These are phyloP conservation scores for Syngnathus scovelli DNA, from an alignment of 2,113 vertebrate genomes.

Conservation along the genomic window DNA sequence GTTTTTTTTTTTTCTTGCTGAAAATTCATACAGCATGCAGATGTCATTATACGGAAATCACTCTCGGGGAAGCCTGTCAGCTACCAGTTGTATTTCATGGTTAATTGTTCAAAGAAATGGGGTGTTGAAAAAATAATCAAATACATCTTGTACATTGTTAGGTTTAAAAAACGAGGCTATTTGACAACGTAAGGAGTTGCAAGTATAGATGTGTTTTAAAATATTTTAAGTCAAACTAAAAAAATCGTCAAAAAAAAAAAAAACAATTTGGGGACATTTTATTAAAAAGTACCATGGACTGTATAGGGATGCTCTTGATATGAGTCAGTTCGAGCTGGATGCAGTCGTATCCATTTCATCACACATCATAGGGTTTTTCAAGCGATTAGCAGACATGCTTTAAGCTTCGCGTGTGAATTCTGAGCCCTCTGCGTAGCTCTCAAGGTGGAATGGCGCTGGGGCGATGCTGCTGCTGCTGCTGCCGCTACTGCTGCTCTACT, in stretches of 20 bases:
- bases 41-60: background rate
- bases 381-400: background rate
- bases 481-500: slow-evolving; percentile 27
- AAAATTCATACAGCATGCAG: no score
- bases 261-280: background rate
- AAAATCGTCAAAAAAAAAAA: no score
- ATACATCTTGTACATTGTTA: no score
- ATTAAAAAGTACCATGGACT: background rate
- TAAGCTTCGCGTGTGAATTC: slow-evolving; percentile 6
- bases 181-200: no score
- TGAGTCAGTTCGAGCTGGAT: background rate
- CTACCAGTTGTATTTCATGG: no score
- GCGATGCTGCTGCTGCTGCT: slow-evolving; percentile 38
- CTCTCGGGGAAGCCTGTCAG: background rate
- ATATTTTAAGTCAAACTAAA: no score
- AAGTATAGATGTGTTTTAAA: no score
- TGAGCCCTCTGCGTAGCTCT: slow-evolving; percentile 5
- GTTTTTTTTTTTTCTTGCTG: background rate
- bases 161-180: no score
- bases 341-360: background rate
- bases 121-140: no score
- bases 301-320: background rate
- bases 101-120: no score
- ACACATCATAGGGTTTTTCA: background rate
- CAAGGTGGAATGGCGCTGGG: slow-evolving; percentile 42